Evolutionary conservation across 1,140 invertebrate species (phyloP), one percentile per base, ranked within the genome.

Genomic region (Drosophila neocordata): DNA sequence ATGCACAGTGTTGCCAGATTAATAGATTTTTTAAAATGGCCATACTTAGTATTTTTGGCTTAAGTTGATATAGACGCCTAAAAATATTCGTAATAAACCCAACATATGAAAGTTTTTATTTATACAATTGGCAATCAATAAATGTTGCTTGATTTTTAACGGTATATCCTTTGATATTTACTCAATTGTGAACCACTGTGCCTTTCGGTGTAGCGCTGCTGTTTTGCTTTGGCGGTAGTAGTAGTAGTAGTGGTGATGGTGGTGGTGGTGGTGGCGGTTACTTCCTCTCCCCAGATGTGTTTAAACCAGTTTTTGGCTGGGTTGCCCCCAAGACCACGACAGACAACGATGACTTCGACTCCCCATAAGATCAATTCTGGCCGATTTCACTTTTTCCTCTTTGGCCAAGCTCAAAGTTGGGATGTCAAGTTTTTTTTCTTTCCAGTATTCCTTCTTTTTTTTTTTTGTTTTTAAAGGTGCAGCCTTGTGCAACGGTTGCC

Each of bases 361-460:
- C 83, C 84, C 83, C 84, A 88, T 72, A 75, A 75, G 83, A 88
- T 88, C 84, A 88, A 88, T 88, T 88, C 83, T 88, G 89, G 83
- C 83, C 79, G 83, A 88, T 88, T 88, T 88, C 83, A 88, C 83
- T 88, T 88, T 85, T 87, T 84, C 62, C 66, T 56, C 65, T 48
- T 56, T 56, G 22, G 62, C 69, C 76, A 60, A 62, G 62, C 73
- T 79, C 66, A 67, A 73, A 76, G 75, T 75, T 57, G 66, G 69
- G 76, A 68, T 84, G 80, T 84, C 80, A 79, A 73, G 73, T 66
- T 64, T 82, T 61, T 55, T 53, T 48, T n/a, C n/a, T n/a, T 20
- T 48, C 41, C 41, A 48, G 41, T 11, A 58, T 48, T 62, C 34
- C 38, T 64, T 64, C 20, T 37, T 69, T 31, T 67, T 80, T 37